A percentile compares a stretch with the other conserved stretches of the same genome.
Conservation (phyloP, 30 jellyfish, hydroid and myxozoan genomes). For the Pelagia noctiluca region DNA sequence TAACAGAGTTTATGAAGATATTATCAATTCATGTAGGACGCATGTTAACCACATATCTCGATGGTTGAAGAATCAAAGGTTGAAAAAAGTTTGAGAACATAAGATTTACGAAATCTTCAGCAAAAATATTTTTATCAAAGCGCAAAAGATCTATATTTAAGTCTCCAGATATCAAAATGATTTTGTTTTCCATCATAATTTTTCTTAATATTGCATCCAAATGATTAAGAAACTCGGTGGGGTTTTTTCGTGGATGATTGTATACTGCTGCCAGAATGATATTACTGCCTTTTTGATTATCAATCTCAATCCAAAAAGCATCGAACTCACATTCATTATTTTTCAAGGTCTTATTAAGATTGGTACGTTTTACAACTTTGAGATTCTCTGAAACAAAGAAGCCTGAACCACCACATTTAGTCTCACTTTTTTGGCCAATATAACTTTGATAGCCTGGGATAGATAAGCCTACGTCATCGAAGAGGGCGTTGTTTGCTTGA, state of each 20-base stretch:
- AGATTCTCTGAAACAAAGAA: background rate
- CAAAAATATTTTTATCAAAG: background rate
- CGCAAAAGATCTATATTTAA: too few relatives aligned
- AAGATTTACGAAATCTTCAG: background rate
- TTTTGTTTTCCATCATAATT: too few relatives aligned
- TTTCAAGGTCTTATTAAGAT: background rate
- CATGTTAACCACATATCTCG: background rate
- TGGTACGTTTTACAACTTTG: background rate
- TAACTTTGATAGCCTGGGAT: background rate
- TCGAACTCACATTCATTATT: too few relatives aligned
- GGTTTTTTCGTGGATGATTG: too few relatives aligned
- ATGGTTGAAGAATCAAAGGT: too few relatives aligned
- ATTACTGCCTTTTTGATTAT: too few relatives aligned
- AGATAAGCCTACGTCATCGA: background rate
- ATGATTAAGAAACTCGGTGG: background rate
- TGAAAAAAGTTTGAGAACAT: too few relatives aligned
- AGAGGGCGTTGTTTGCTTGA: background rate
- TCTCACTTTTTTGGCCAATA: background rate
- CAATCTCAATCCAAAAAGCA: too few relatives aligned
- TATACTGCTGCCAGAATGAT: background rate
- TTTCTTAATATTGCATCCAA: background rate
- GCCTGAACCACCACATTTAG: background rate
- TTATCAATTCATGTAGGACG: conserved; percentile 2
- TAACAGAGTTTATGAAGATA: background rate
- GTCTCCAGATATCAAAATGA: too few relatives aligned